phyloP scores from a whole-genome alignment of 2,113 vertebrate genomes.

The Megaceryle torquata region DNA sequence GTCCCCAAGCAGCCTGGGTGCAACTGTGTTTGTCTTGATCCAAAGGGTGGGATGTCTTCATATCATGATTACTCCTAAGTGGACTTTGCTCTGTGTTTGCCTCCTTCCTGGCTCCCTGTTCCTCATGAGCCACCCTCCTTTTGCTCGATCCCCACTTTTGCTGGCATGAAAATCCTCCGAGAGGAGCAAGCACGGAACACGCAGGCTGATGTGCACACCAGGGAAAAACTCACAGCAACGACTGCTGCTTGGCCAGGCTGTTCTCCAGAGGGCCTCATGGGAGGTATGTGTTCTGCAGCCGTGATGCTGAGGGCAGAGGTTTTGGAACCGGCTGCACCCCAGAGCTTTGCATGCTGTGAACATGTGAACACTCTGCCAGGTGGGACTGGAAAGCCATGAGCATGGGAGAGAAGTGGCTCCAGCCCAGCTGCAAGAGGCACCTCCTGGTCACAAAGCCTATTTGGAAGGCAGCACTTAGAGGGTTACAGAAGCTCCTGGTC shows the following conservation, averaged over 20 bases:
- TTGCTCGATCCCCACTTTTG: neutral
- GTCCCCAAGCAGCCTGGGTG: neutral
- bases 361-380: neutral
- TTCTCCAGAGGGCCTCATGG: neutral
- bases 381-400: neutral
- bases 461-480: neutral
- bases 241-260: neutral
- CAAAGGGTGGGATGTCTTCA: neutral
- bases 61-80: rapidly evolving
- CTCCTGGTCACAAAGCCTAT: neutral
- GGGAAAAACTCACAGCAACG: neutral
- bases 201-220: neutral
- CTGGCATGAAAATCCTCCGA: neutral
- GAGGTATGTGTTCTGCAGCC: neutral
- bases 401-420: neutral
- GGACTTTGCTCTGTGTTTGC: neutral
- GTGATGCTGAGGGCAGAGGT: neutral
- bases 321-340: neutral
- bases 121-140: neutral
- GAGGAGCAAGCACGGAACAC: neutral
- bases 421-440: neutral
- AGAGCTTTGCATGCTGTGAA: neutral
- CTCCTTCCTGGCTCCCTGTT: neutral
- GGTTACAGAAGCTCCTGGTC: neutral
- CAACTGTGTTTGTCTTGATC: neutral